Percentiles rank a stretch among this genome's conserved stretches.
Conservation (phyloP, 2,797 vertebrate species). For the Sorex maritimensis region DNA sequence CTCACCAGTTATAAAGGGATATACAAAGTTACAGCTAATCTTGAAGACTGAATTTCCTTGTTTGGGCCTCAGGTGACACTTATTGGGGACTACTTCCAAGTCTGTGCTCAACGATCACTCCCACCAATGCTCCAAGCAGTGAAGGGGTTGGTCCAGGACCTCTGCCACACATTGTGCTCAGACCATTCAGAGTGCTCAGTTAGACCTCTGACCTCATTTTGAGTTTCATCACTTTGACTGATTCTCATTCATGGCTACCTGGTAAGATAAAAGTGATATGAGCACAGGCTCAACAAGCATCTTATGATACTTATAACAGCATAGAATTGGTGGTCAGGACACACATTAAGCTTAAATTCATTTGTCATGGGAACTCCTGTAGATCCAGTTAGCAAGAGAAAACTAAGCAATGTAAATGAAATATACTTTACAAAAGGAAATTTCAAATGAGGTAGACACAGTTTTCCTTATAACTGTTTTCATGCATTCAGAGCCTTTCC, state of each 20-base stretch:
- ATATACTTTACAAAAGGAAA: neutral
- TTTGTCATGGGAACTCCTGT: too few relatives aligned
- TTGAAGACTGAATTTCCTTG: too few relatives aligned
- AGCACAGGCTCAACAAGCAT: neutral
- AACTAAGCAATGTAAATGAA: neutral
- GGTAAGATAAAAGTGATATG: neutral
- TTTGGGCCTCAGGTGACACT: too few relatives aligned
- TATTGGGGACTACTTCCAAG: too few relatives aligned
- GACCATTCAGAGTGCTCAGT: too few relatives aligned
- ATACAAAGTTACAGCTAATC: neutral
- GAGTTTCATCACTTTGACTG: neutral
- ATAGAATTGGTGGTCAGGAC: neutral
- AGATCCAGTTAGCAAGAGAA: neutral
- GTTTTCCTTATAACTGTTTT: neutral
- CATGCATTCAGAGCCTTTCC: neutral
- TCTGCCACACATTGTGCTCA: too few relatives aligned
- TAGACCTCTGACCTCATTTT: too few relatives aligned
- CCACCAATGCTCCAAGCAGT: too few relatives aligned
- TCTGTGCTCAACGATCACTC: too few relatives aligned
- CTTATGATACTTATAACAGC: neutral
- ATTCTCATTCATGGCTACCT: slow-evolving; percentile 4
- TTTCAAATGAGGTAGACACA: neutral
- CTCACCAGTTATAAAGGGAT: neutral
- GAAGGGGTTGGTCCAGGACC: too few relatives aligned
- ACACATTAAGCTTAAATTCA: neutral